phyloP scores from a whole-genome alignment of 2,797 vertebrate genomes.

The Danio kyathit region DNA sequence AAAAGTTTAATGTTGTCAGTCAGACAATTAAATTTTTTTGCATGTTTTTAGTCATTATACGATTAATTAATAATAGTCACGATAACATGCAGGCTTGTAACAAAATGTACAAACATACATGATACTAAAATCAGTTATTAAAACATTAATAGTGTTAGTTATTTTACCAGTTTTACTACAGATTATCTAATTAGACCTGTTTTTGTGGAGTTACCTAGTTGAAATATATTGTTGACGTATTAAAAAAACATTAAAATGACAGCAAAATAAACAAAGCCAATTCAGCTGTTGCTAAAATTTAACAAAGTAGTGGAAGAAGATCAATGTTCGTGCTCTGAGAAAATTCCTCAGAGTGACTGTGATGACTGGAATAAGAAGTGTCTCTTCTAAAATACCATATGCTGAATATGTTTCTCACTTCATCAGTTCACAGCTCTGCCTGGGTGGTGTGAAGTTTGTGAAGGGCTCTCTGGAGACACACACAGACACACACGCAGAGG shows the following conservation, averaged over 20 bases:
- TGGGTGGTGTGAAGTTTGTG: not conserved
- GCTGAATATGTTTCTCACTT: slow-evolving; percentile 28
- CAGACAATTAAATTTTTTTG: too few relatives aligned
- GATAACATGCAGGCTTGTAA: too few relatives aligned
- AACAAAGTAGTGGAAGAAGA: not conserved
- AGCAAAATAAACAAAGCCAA: not conserved
- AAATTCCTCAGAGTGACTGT: not conserved
- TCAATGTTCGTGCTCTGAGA: not conserved
- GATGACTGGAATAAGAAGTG: not conserved
- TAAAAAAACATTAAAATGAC: not conserved
- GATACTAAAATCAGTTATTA: too few relatives aligned
- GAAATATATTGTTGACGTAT: not conserved
- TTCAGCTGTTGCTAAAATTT: not conserved
- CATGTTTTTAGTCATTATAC: too few relatives aligned
- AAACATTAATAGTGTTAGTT: too few relatives aligned
- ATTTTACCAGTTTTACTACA: not conserved
- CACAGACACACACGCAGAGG: not conserved
- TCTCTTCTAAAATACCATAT: slow-evolving; percentile 31
- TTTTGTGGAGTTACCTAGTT: not conserved
- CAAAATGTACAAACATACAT: too few relatives aligned
- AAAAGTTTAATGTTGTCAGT: too few relatives aligned
- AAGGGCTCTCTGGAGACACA: slow-evolving; percentile 12
- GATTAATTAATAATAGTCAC: too few relatives aligned
- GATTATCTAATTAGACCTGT: not conserved
- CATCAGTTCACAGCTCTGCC: slow-evolving; percentile 37